Conservation (phyloP, 2,797 vertebrate species). For the Sebastes hubbsi region DNA sequence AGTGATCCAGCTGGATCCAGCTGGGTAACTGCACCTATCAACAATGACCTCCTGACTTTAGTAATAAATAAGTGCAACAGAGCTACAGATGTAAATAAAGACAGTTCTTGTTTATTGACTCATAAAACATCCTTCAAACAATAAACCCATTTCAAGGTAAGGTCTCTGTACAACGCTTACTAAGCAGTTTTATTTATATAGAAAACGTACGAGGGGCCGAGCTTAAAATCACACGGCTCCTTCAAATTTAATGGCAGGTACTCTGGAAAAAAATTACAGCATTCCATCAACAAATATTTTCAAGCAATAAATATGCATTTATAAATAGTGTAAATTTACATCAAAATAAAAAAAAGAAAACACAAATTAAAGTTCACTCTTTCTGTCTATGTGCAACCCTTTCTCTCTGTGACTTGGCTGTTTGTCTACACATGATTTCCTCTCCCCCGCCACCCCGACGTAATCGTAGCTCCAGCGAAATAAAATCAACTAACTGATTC, state of each 20-base stretch:
- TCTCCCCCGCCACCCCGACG: slow-evolving; percentile 78
- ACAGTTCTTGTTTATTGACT: slow-evolving; percentile 78
- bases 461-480: slow-evolving; percentile 83
- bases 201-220: slow-evolving; percentile 96
- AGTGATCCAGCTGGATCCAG: not conserved
- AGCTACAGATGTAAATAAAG: slow-evolving; percentile 64
- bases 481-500: slow-evolving; percentile 52
- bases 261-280: slow-evolving; percentile 99
- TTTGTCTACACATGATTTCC: slow-evolving; percentile 77
- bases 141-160: slow-evolving; percentile 94
- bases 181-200: slow-evolving; percentile 98
- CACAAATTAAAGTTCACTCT: slow-evolving; percentile 95
- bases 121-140: slow-evolving; percentile 90
- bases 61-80: not conserved
- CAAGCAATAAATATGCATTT: slow-evolving; percentile 99
- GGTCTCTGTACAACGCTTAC: slow-evolving; percentile 97
- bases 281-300: slow-evolving; percentile 99
- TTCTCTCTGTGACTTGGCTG: slow-evolving; percentile 93
- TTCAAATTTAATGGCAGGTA: slow-evolving; percentile 99
- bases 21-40: not conserved
- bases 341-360: slow-evolving; percentile 87
- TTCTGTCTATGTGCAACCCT: slow-evolving; percentile 96
- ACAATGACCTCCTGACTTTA: not conserved
- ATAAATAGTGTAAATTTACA: slow-evolving; percentile 99
- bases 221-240: slow-evolving; percentile 97